Evolutionary conservation across 2,797 vertebrate species (phyloP), one percentile per base, ranked within the genome.

Genomic region (Podargus strigoides): DNA sequence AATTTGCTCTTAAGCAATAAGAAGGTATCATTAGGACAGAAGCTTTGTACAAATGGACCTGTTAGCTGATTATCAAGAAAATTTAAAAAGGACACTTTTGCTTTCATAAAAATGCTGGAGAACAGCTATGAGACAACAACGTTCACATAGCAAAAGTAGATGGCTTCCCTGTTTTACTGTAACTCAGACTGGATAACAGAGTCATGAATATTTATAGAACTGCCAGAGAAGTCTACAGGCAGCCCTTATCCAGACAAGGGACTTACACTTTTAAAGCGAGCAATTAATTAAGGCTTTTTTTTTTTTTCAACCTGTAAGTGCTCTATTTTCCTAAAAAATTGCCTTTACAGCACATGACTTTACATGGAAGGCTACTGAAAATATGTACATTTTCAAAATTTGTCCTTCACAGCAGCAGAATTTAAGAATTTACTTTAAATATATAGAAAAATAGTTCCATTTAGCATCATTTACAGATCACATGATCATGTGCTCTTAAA

Each of bases 1-100:
- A 32, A 5, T 23, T 78, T 42, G 22, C 27, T 60, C 60, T 47
- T 28, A 66, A 75, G 24, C 0, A 0, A n/a, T 14, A 83, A 53
- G 39, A 73, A 64, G 37, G 22, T 21, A 55, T 36, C 34, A n/a
- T 49, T 70, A 60, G 34, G 56, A 89, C 69, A 7, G 36, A 73
- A 67, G 17, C 4, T 66, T 32, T 77, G 9, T 41, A 70, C 0
- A 3, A 22, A 68, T 26, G n/a, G 24, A 62, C 19, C 73, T 55
- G 6, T 16, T 69, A 69, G 47, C 21, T 72, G 32, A 80, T 67
- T 85, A 67, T 28, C 8, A 70, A 36, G 8, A 37, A 84, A 62
- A 73, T 74, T 30, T 46, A 32, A 39, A 66, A 53, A 56, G 30
- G 19, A 52, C 22, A 27, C 6, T 27, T 58, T 19, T 63, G 8